Conservation (phyloP, 2,888 invertebrate species). For the Meandrusa payeni region DNA sequence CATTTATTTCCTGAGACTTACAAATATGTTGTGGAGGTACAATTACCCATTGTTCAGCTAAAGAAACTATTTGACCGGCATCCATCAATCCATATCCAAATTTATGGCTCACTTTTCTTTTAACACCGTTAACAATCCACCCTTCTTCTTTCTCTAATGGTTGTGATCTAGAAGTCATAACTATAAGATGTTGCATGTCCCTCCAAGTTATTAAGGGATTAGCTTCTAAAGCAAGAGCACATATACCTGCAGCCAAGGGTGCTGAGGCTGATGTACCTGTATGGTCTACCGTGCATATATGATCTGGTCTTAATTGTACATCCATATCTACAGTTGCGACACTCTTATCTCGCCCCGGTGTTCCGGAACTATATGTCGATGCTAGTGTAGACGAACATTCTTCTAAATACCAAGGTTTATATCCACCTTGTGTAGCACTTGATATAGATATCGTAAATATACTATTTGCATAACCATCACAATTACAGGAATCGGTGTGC, state of each 20-base stretch:
- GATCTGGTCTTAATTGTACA: constrained; percentile 90
- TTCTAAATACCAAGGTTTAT: constrained; percentile 99
- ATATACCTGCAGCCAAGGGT: constrained; percentile 96
- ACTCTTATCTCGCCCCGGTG: constrained; percentile 93
- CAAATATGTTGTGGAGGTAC: constrained; percentile 98
- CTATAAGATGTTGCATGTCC: constrained; percentile 97
- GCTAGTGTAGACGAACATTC: constrained; percentile 99
- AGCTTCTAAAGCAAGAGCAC: constrained; percentile 95
- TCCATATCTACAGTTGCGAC: constrained; percentile 96
- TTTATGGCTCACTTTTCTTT: constrained; percentile 96
- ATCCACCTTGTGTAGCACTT: constrained; percentile 97
- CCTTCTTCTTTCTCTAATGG: constrained; percentile 95
- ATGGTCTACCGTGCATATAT: constrained; percentile 94
- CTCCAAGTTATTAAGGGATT: constrained; percentile 97
- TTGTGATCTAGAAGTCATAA: constrained; percentile 92
- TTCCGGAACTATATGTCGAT: constrained; percentile 98
- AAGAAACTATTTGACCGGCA: constrained; percentile 93
- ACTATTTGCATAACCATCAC: constrained; percentile 99
- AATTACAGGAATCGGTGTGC: constrained; percentile 98
- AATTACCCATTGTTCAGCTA: constrained; percentile 96
- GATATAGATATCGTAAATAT: constrained; percentile 99
- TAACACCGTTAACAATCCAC: constrained; percentile 96
- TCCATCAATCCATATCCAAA: constrained; percentile 99
- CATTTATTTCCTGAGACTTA: constrained; percentile 92
- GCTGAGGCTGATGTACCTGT: constrained; percentile 97